Conservation (phyloP, 2,113 vertebrate genomes). For the Nanorana parkeri region DNA sequence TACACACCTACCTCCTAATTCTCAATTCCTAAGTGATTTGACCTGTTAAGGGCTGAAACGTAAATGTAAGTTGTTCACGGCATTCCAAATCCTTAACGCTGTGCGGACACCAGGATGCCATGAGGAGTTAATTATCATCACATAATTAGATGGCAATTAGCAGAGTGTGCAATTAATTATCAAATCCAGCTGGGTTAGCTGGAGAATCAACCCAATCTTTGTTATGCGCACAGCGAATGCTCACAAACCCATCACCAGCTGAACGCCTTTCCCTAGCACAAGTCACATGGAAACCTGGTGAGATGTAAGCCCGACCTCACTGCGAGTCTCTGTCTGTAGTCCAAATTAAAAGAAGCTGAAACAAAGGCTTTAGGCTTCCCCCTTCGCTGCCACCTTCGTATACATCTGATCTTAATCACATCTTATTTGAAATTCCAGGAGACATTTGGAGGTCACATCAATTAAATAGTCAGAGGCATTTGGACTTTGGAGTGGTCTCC, state of each 20-base stretch:
- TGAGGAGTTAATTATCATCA: slow-evolving; percentile 75
- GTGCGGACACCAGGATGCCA: slow-evolving; percentile 61
- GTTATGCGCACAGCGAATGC: slow-evolving; percentile 17
- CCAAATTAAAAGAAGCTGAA: slow-evolving; percentile 66
- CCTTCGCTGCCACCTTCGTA: slow-evolving; percentile 28
- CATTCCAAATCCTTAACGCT: not conserved
- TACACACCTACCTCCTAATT: no score
- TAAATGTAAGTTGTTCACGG: not conserved
- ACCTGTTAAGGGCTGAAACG: not conserved
- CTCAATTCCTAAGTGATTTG: no score
- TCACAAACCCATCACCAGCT: not conserved
- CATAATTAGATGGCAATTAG: slow-evolving; percentile 76
- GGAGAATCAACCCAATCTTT: slow-evolving; percentile 53
- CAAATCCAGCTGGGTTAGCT: slow-evolving; percentile 70
- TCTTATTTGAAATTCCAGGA: slow-evolving; percentile 66
- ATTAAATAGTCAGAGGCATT: slow-evolving; percentile 70
- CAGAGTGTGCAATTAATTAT: slow-evolving; percentile 68
- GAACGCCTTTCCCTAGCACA: not conserved
- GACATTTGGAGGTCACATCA: slow-evolving; percentile 74
- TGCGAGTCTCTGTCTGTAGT: slow-evolving; percentile 8
- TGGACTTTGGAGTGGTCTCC: slow-evolving; percentile 64
- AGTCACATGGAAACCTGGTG: not conserved
- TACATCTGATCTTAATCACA: slow-evolving; percentile 82
- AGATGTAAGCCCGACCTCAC: not conserved
- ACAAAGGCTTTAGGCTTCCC: slow-evolving; percentile 51